A percentile compares a stretch with the other conserved stretches of the same genome.
Evolutionary conservation across 1,140 invertebrate species (phyloP).

Genomic region (Thaumatotibia leucotreta): DNA sequence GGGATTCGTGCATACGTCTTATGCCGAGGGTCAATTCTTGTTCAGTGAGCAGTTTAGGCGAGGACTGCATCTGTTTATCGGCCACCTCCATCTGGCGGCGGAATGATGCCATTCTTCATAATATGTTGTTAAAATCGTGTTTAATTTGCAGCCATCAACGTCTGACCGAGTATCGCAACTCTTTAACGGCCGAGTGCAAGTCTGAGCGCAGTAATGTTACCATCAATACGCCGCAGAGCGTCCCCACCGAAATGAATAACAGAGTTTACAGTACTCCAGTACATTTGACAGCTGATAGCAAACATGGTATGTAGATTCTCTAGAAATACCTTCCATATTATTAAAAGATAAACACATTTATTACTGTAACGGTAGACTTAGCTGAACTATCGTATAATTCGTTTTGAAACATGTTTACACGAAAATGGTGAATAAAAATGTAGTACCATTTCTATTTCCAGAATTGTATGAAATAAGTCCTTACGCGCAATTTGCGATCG

Average conservation of each 20-base stretch:
- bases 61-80: slow-evolving; percentile 65
- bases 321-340: neutral
- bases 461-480: slow-evolving; percentile 91
- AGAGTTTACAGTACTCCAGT: slow-evolving; percentile 64
- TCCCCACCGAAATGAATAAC: slow-evolving; percentile 43
- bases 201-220: slow-evolving; percentile 56
- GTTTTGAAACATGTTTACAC: too few relatives aligned
- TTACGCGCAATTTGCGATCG: slow-evolving; percentile 90
- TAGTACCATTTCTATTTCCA: slow-evolving; percentile 50
- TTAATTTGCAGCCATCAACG: slow-evolving; percentile 48
- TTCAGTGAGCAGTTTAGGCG: slow-evolving; percentile 63
- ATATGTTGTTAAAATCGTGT: too few relatives aligned
- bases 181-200: slow-evolving; percentile 58
- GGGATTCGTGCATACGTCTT: slow-evolving; percentile 88
- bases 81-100: slow-evolving; percentile 66
- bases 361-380: too few relatives aligned
- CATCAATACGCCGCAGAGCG: slow-evolving; percentile 48
- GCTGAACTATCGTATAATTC: too few relatives aligned
- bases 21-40: slow-evolving; percentile 84
- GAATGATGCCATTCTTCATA: slow-evolving; percentile 63
- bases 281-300: slow-evolving; percentile 53
- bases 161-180: slow-evolving; percentile 58
- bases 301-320: slow-evolving; percentile 43
- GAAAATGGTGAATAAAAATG: too few relatives aligned
- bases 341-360: neutral